Percentiles rank a stretch among this genome's conserved stretches.
These are phyloP conservation scores for Zoroaster sp. DNA, from an alignment of 53 echinoderm and acorn worm genomes.

Conservation along the genomic window DNA sequence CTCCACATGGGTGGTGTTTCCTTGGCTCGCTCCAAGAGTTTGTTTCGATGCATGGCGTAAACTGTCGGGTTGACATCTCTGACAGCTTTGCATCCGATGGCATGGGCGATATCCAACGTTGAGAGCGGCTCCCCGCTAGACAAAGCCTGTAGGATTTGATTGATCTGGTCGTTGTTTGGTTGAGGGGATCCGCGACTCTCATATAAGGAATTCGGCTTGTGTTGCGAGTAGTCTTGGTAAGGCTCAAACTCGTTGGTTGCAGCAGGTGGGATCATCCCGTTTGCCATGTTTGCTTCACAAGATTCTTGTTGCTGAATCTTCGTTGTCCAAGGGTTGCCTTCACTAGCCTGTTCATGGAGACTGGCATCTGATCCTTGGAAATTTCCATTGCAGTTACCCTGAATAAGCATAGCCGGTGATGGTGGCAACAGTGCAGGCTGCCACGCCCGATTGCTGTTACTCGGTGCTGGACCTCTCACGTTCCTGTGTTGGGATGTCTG, in stretches of 20 bases:
- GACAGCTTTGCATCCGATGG: constrained; percentile 56
- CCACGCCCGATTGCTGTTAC: background rate
- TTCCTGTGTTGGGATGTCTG: constrained; percentile 13
- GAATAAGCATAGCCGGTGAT: constrained; percentile 28
- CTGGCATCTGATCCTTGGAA: background rate
- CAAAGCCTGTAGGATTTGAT: constrained; percentile 49
- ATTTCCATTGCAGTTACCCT: constrained; percentile 15
- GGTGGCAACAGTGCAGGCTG: background rate
- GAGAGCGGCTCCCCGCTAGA: constrained; percentile 44
- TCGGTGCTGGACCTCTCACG: background rate
- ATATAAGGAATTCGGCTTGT: background rate
- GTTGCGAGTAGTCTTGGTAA: background rate
- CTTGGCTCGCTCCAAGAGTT: constrained; percentile 43
- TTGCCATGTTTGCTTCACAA: background rate
- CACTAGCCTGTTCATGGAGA: background rate
- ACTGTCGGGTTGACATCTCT: constrained; percentile 81
- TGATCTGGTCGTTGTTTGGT: background rate
- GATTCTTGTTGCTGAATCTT: background rate
- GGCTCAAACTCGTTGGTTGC: constrained; percentile 26
- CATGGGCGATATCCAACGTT: constrained; percentile 65
- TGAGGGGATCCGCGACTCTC: background rate
- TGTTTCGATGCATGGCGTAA: constrained; percentile 64
- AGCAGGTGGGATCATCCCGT: constrained; percentile 18
- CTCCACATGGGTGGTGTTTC: constrained; percentile 48
- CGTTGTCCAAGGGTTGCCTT: background rate